A percentile compares a stretch with the other conserved stretches of the same genome.
phyloP scores from a whole-genome alignment of 2,113 vertebrate species.

The Pelobates fuscus region DNA sequence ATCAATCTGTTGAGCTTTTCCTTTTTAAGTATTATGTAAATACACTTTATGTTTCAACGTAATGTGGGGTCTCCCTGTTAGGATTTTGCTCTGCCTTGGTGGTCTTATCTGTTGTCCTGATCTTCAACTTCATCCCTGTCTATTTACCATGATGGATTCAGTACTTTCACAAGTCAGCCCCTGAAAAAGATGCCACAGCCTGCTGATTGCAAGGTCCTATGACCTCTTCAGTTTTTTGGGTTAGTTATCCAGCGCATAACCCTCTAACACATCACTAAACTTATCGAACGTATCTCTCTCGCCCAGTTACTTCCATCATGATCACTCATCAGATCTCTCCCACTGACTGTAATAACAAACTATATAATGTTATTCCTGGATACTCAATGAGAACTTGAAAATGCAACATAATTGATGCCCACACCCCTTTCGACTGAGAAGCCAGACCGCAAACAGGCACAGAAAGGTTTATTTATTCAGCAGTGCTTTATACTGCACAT shows the following conservation, averaged over 20 bases:
- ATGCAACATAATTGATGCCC: background rate
- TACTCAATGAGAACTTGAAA: background rate
- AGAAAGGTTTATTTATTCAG: too few relatives aligned
- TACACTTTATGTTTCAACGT: too few relatives aligned
- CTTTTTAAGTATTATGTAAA: too few relatives aligned
- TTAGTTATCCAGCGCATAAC: background rate
- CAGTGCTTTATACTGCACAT: too few relatives aligned
- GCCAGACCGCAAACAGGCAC: background rate
- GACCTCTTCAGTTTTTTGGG: slow-evolving; percentile 16
- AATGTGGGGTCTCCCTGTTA: slow-evolving; percentile 21
- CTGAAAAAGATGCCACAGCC: slow-evolving; percentile 11
- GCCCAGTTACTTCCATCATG: background rate
- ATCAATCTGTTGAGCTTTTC: too few relatives aligned
- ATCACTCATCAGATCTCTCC: slow-evolving; percentile 20
- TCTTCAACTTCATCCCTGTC: slow-evolving; percentile 44
- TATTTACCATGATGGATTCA: slow-evolving; percentile 8
- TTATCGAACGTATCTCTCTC: background rate
- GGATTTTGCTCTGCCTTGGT: slow-evolving; percentile 29
- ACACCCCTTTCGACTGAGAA: background rate
- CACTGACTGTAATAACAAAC: slow-evolving; percentile 27
- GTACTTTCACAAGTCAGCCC: background rate
- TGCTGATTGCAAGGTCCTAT: slow-evolving; percentile 5
- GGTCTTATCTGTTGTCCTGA: slow-evolving; percentile 31
- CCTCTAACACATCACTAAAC: slow-evolving; percentile 23
- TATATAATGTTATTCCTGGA: slow-evolving; percentile 3